Percentiles rank a stretch among this genome's conserved stretches.
phyloP scores from a whole-genome alignment of 2,797 vertebrate species.

The Sylvilagus floridanus region DNA sequence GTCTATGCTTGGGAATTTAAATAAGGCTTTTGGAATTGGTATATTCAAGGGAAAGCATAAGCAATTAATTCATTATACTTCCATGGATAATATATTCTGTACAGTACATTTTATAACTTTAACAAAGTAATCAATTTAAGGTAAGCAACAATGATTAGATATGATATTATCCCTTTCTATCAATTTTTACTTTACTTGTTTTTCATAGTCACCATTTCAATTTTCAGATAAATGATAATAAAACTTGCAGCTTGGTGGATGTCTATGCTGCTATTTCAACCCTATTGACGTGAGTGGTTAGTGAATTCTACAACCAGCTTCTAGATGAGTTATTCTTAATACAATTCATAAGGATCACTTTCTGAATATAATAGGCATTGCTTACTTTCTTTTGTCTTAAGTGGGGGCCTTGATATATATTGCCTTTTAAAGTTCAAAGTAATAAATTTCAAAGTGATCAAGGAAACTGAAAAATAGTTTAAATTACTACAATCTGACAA shows the following conservation, averaged over 20 bases:
- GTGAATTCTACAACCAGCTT: background rate
- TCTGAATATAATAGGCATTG: background rate
- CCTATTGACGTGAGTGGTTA: background rate
- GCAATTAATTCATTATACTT: background rate
- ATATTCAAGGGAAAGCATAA: background rate
- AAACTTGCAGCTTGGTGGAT: background rate
- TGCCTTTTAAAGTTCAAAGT: conserved; percentile 32
- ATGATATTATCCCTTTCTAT: background rate
- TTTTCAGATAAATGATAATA: background rate
- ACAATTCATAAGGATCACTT: background rate
- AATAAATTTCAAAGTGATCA: conserved; percentile 29
- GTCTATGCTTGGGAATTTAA: background rate
- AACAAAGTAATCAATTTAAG: background rate
- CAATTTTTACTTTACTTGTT: background rate
- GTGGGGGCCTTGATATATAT: background rate
- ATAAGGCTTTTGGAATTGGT: background rate
- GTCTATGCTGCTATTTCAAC: background rate
- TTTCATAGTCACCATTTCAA: background rate
- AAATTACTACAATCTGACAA: conserved; percentile 28
- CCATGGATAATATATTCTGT: background rate
- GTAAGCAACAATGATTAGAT: background rate
- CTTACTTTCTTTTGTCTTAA: background rate
- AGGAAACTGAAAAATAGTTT: conserved; percentile 4
- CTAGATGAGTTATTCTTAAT: background rate
- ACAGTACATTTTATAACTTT: background rate